Base-by-base conservation (phyloP, 2,888 invertebrate genomes). In the Drosophila incognita region DNA sequence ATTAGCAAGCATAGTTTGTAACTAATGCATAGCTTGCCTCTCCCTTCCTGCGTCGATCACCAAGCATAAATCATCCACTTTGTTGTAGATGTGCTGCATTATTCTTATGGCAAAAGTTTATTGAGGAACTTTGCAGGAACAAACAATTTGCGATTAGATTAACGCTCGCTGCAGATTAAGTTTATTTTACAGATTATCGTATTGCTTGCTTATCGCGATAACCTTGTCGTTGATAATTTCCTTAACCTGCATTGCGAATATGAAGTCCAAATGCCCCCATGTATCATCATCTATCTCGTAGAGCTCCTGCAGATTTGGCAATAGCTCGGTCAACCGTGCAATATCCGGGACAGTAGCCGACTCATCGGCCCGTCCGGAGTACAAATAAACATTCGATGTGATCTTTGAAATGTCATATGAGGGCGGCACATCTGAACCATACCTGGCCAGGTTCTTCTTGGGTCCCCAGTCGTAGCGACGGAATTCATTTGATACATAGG, bases 181-280 rank as follows among this genome's bases (percentile, higher is more conserved):
- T 35, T 38, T 1, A 57, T 51, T 56, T 62, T 79, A 35, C 4
- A 56, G 63, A 15, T 42, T 51, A 61, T 92, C 91, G 59, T 82
- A 87, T 21, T 62, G 70, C n/a, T 63, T 53, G 57, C 83, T 89
- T 8, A 79, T 65, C 4, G 56, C 66, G 29, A 92, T 70, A 4
- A 89, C 76, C 40, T 72, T 67, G 57, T 92, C 77, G 56, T 92
- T 92, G 18, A 92, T 87, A 31, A 78, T 59, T 48, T 84, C 64
- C 64, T 83, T 90, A 0, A 92, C 89, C 27, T 87, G 66, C 4
- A 42, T 33, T 8, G 92, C 92, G 69, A 91, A 92, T 42, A 92
- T 69, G 64, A 89, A 92, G 73, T 92, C 92, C 78, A 92, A 76
- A 36, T 92, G 92, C 0, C 87, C 92, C 91, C 91, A 92, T 0